Evolutionary conservation across 2,113 vertebrate genomes (phyloP).

Genomic region (Ranitomeya imitator): DNA sequence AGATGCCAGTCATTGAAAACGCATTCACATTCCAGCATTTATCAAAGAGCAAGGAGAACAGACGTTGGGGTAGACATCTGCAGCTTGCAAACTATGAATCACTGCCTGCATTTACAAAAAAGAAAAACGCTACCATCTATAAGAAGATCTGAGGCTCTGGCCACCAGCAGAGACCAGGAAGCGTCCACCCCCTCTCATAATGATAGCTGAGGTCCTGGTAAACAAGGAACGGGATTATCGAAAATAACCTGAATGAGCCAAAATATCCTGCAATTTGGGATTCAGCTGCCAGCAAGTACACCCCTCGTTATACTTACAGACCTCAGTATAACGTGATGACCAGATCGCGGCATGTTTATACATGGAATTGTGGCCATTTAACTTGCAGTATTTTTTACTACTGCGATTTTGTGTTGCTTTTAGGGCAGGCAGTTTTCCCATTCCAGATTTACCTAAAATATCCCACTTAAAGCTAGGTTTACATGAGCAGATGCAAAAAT

Average conservation of each 20-base stretch:
- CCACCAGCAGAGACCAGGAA: conserved; percentile 50
- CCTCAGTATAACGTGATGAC: too few relatives aligned
- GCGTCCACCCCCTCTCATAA: conserved; percentile 15
- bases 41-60: conserved; percentile 4
- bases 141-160: conserved; percentile 34
- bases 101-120: neutral
- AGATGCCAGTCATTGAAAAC: conserved; percentile 17
- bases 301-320: too few relatives aligned
- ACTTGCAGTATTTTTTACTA: too few relatives aligned
- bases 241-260: conserved; percentile 42
- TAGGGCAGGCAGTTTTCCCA: too few relatives aligned
- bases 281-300: too few relatives aligned
- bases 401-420: too few relatives aligned
- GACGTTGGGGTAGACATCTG: neutral
- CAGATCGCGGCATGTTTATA: too few relatives aligned
- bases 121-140: neutral
- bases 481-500: too few relatives aligned
- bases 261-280: too few relatives aligned
- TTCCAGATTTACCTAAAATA: too few relatives aligned
- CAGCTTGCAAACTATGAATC: conserved; percentile 31
- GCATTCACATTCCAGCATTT: conserved; percentile 19
- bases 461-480: too few relatives aligned
- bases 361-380: too few relatives aligned
- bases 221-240: conserved; percentile 36
- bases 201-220: conserved; percentile 36